Evolutionary conservation across 2,888 invertebrate species (phyloP).

Genomic region (Scaptodrosophila latifasciaeformis): DNA sequence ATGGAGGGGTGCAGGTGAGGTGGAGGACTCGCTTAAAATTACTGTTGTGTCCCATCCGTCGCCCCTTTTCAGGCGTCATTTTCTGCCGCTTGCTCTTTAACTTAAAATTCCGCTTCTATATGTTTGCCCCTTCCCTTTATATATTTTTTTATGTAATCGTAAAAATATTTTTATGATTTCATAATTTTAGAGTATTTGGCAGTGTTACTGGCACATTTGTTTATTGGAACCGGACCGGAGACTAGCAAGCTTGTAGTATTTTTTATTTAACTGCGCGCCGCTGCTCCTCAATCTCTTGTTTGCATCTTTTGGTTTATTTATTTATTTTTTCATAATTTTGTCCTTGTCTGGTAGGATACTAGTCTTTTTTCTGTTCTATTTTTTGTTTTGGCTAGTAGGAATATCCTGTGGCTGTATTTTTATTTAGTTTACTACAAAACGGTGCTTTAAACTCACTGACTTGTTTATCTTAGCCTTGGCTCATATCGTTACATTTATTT

Average conservation of each 20-base stretch:
- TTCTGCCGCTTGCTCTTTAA: too few species aligned
- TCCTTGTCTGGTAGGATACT: background rate
- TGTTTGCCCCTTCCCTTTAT: background rate
- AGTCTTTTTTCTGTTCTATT: conserved; percentile 1
- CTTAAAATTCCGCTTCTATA: too few species aligned
- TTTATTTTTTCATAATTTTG: conserved; percentile 36
- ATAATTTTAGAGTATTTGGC: conserved; percentile 64
- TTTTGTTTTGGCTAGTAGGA: background rate
- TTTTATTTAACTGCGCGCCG: background rate
- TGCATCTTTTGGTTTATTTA: conserved; percentile 2
- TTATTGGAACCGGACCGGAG: conserved; percentile 28
- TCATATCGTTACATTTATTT: conserved; percentile 41
- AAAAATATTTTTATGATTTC: conserved; percentile 70
- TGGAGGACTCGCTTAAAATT: too few species aligned
- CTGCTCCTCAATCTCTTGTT: background rate
- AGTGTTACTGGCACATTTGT: conserved; percentile 36
- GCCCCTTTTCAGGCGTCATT: too few species aligned
- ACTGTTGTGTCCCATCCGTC: too few species aligned
- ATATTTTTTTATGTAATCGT: conserved; percentile 61
- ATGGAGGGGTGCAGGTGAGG: too few species aligned
- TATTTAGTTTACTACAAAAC: conserved; percentile 32
- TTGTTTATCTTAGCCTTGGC: conserved; percentile 44
- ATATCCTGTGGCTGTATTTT: conserved; percentile 12
- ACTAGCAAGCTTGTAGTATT: conserved; percentile 34
- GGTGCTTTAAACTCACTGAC: conserved; percentile 30